Evolutionary conservation across 2,888 invertebrate genomes (phyloP), one percentile per base, ranked within the genome.

Genomic region (Arctia plantaginis): DNA sequence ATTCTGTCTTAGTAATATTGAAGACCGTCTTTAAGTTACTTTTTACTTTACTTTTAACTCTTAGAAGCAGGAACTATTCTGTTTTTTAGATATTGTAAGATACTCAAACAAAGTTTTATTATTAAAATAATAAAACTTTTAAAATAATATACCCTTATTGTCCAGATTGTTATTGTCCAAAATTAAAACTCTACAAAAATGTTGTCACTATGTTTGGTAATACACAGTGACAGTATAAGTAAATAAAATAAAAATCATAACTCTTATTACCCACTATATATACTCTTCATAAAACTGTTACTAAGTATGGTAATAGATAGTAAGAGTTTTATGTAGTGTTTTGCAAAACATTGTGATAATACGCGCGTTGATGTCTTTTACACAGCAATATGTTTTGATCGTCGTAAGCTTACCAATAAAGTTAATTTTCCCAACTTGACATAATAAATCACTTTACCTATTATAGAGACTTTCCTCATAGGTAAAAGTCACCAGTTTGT

Each of bases 301-400:
- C 51, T 55, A 55, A 23, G 8, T 55, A 10, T 23, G 23, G n/a
- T n/a, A 55, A 55, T 55, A 20, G 10, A 10, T n/a, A 55, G 3
- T 10, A 8, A n/a, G 8, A n/a, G n/a, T 12, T 59, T 15, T 59
- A 51, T 33, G 33, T 27, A 55, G n/a, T 59, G 23, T 55, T 69
- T 62, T 33, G 30, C 33, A 64, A 64, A 64, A 47, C 18, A 59
- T 20, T 30, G 41, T 33, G 10, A 44, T 30, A 41, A 30, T 8
- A 64, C 23, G 18, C 88, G 88, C 90, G 90, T 90, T 89, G 89
- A 90, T 87, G 90, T 90, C 90, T 90, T 88, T 89, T 87, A 77
- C 80, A 85, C 77, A 68, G 79, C 69, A 73, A 59, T 72, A n/a
- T 77, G 77, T 76, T 10, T 79, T 75, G 76, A 76, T 73, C 73